Base-by-base conservation (phyloP, 2,797 vertebrate species). In the Gymnocypris eckloni region DNA sequence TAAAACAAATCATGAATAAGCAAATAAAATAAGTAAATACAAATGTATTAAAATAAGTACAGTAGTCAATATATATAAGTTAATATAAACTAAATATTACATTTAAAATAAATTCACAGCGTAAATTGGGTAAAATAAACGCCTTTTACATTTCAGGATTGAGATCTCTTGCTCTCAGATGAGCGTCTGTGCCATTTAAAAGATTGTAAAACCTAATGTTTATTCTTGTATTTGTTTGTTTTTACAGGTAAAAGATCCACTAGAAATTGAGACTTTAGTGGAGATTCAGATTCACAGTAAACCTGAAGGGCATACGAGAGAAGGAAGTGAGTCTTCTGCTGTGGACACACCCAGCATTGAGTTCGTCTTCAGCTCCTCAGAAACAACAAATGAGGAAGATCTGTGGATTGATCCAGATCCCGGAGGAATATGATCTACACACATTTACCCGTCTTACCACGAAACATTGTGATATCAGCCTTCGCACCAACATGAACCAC, bases 181-280 rank as follows among this genome's bases (percentile, higher is more conserved):
- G 12, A n/a, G 7, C 22, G 1, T 75, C 45, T 4, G 4, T 52
- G 15, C 25, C 4, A 52, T 75, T 75, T 33, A 6, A 50, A 52
- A 52, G 2, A 50, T 18, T 13, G 10, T 22, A 28, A 50, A 9
- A 16, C 25, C 22, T 61, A 16, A 67, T 76, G 73, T 79, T 67
- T 39, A 48, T 22, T 25, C 25, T 28, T 69, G 9, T 11, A 76
- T 39, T 2, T 73, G 41, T 80, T 33, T 7, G 82, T 70, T 2
- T 88, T 78, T 61, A 2, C 92, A 99, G 98, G 98, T 91, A 99
- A 99, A 90, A 95, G 98, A 90, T 99, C 96, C 76, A 93, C 97
- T 86, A 97, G 96, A 91, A 97, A 94, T 93, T 99, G 94, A 96
- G 11, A 56, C 64, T 43, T 16, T 56, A 54, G 52, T 82, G 18